phyloP scores from a whole-genome alignment of 2,888 invertebrate species.

The Cartodere bifasciata region DNA sequence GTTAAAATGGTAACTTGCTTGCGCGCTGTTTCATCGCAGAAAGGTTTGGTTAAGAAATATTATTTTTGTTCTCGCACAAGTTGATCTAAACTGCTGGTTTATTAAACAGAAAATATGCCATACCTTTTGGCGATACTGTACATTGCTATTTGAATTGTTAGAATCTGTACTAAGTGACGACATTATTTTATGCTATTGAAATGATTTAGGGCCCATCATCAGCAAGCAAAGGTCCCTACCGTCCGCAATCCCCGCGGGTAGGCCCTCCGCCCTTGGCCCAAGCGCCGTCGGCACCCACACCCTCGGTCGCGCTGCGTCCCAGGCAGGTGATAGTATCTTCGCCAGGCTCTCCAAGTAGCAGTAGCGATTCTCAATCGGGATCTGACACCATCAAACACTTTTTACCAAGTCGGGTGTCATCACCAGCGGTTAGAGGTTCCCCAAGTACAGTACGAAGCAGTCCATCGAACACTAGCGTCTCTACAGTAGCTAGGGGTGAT shows the following conservation, averaged over 20 bases:
- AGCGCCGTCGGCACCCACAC: conserved; percentile 14
- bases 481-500: too few relatives aligned
- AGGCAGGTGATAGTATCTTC: conserved; percentile 53
- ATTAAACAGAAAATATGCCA: too few relatives aligned
- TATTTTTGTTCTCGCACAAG: too few relatives aligned
- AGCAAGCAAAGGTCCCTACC: conserved; percentile 59
- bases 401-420: conserved; percentile 34
- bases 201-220: conserved; percentile 50
- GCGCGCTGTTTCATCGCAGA: too few relatives aligned
- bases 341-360: conserved; percentile 81
- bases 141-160: too few relatives aligned
- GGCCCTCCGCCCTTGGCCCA: conserved; percentile 34
- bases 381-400: conserved; percentile 61
- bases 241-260: conserved; percentile 56
- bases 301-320: conserved; percentile 17
- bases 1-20: too few relatives aligned
- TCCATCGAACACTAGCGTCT: conserved; percentile 21
- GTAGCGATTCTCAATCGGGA: conserved; percentile 70
- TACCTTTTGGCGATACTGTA: too few relatives aligned
- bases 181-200: neutral
- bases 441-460: conserved; percentile 28
- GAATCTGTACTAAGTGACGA: too few relatives aligned
- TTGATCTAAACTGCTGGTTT: too few relatives aligned
- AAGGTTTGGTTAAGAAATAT: too few relatives aligned
- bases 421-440: conserved; percentile 30